Evolutionary conservation across 2,797 vertebrate species (phyloP).

Genomic region (Chaunax sp.): DNA sequence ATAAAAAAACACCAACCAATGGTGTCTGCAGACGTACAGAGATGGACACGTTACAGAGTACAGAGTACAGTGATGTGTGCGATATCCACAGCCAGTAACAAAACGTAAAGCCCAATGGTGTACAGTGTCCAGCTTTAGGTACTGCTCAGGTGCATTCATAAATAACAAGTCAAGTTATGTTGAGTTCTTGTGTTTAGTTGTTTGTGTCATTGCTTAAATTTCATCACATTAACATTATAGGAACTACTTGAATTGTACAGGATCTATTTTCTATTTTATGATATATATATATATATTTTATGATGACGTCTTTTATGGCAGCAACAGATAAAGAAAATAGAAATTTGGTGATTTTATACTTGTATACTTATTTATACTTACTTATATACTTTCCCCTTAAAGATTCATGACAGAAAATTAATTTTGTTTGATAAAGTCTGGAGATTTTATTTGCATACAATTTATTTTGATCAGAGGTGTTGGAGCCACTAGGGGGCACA

Average conservation of each 20-base stretch:
- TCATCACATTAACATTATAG: conserved; percentile 20
- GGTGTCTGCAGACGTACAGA: no score
- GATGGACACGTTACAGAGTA: no score
- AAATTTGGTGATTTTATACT: neutral
- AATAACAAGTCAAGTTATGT: no score
- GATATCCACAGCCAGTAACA: no score
- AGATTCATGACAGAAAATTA: neutral
- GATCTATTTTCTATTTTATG: neutral
- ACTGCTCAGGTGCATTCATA: no score
- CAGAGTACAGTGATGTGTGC: no score
- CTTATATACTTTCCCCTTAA: neutral
- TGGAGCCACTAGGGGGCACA: conserved; percentile 52
- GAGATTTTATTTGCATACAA: conserved; percentile 11
- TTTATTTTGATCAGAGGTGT: neutral
- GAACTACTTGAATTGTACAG: neutral
- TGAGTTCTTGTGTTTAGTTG: neutral
- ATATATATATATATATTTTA: no score
- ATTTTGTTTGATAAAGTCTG: neutral
- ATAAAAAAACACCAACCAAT: no score
- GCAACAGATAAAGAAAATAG: neutral
- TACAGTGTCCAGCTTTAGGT: no score
- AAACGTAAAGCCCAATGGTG: no score
- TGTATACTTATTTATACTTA: no score
- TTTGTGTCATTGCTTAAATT: conserved; percentile 24
- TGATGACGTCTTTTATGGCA: neutral